These are phyloP conservation scores for Cyaniris semiargus DNA, from an alignment of 2,888 invertebrate species.

Conservation along the genomic window DNA sequence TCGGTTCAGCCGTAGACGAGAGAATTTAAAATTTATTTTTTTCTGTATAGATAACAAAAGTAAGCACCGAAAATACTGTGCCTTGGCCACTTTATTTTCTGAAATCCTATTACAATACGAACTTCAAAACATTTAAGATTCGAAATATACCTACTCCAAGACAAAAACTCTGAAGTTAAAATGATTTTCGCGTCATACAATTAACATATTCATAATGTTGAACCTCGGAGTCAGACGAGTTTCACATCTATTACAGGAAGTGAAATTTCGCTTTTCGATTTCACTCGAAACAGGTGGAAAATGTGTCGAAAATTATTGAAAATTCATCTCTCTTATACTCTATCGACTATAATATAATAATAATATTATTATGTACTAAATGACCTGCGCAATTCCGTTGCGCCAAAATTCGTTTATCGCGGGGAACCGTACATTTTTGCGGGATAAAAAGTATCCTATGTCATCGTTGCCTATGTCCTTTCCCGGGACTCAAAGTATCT, in stretches of 20 bases:
- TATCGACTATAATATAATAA: too few relatives aligned
- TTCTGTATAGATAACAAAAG: too few relatives aligned
- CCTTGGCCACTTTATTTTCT: background rate
- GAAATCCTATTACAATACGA: background rate
- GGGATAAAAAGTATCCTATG: too few relatives aligned
- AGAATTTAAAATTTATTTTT: too few relatives aligned
- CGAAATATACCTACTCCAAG: background rate
- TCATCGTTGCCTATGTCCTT: too few relatives aligned
- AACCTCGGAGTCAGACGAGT: background rate
- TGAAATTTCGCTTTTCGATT: background rate
- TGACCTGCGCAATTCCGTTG: too few relatives aligned
- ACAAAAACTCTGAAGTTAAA: background rate
- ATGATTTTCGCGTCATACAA: constrained; percentile 14
- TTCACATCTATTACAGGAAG: background rate
- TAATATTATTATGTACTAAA: too few relatives aligned
- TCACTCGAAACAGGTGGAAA: background rate
- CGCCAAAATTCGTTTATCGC: too few relatives aligned
- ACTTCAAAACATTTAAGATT: background rate
- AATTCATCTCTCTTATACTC: background rate
- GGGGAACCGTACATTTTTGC: too few relatives aligned
- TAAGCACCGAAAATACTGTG: too few relatives aligned
- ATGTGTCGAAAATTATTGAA: background rate
- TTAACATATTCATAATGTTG: background rate
- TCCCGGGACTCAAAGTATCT: too few relatives aligned
- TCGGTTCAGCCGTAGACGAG: too few relatives aligned